Conservation (phyloP, 2,888 invertebrate genomes). For the Abrostola triplasia region DNA sequence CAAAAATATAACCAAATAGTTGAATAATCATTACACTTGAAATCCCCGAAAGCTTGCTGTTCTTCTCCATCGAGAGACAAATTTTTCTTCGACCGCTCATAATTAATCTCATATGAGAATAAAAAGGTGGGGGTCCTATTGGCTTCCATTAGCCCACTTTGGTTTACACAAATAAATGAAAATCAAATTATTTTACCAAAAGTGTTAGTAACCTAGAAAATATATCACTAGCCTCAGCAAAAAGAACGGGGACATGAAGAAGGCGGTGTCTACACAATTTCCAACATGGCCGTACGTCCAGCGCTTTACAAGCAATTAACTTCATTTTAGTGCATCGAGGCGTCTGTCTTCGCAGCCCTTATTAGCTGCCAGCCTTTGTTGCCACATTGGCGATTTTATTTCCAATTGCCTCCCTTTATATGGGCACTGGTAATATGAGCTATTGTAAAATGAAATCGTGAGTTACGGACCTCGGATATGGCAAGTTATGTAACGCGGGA, state of each 20-base stretch:
- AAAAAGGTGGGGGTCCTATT: too few species aligned
- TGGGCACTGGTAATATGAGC: constrained; percentile 61
- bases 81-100: too few species aligned
- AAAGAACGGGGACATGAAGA: constrained; percentile 7
- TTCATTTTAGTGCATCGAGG: constrained; percentile 61
- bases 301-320: constrained; percentile 68
- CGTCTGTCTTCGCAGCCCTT: constrained; percentile 59
- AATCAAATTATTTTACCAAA: too few species aligned
- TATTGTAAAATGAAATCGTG: constrained; percentile 66
- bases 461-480: constrained; percentile 53
- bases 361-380: constrained; percentile 36
- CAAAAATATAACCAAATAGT: too few species aligned
- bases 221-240: neutral
- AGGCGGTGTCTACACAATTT: constrained; percentile 10
- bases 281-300: constrained; percentile 24
- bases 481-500: constrained; percentile 49
- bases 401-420: constrained; percentile 70
- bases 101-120: too few species aligned
- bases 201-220: neutral
- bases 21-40: too few species aligned
- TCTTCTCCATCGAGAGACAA: too few species aligned
- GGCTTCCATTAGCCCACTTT: too few species aligned
- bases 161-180: too few species aligned
- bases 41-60: too few species aligned
- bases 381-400: constrained; percentile 49